phyloP scores from a whole-genome alignment of 2,113 vertebrate species.

The Nesospiza acunhae region DNA sequence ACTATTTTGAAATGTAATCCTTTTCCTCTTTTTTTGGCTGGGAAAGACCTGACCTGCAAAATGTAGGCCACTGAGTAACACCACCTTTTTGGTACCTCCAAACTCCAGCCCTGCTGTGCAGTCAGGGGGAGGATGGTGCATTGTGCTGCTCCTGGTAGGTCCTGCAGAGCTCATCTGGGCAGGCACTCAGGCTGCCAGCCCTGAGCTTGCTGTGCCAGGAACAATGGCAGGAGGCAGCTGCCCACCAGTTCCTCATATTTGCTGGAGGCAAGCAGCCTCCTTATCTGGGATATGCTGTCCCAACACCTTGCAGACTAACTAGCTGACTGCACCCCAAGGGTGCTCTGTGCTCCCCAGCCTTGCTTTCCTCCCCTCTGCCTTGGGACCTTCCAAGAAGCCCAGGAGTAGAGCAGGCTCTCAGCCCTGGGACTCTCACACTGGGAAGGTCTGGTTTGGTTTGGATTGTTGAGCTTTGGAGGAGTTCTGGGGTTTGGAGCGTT shows the following conservation, averaged over 20 bases:
- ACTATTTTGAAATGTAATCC: constrained; percentile 48
- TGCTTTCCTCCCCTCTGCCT: not conserved
- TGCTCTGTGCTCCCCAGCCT: not conserved
- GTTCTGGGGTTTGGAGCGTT: not conserved
- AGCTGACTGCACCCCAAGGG: not conserved
- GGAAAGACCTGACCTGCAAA: constrained; percentile 28
- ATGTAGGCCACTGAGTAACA: not conserved
- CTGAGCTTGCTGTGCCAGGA: fast-evolving
- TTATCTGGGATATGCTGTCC: not conserved
- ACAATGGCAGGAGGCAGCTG: not conserved
- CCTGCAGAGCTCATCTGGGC: not conserved
- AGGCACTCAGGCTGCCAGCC: fast-evolving
- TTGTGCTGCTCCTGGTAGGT: not conserved
- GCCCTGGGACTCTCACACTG: not conserved
- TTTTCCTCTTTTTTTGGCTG: constrained; percentile 45
- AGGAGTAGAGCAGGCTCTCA: not conserved
- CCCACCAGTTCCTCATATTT: not conserved
- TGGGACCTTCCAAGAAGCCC: not conserved
- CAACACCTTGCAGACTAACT: not conserved
- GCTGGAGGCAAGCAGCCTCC: not conserved
- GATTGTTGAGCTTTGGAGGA: not conserved
- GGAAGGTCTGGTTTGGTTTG: not conserved
- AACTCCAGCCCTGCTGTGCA: not conserved
- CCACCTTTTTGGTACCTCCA: not conserved
- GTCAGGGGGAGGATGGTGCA: not conserved